Base-by-base conservation (phyloP, 1,140 invertebrate species). In the Drosophila paulistorum region DNA sequence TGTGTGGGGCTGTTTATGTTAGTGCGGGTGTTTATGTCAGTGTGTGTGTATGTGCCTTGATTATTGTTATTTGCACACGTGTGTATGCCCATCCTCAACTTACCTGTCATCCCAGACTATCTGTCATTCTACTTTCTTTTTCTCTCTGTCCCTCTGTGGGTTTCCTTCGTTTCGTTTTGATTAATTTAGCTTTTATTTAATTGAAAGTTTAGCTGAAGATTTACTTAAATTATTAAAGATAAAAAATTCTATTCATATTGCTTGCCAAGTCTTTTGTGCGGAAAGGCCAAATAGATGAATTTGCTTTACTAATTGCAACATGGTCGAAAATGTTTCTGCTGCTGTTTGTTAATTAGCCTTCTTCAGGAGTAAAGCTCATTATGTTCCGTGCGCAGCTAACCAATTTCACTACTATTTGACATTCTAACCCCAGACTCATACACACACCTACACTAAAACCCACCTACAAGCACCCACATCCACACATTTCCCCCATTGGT, bases 151-250 rank as follows among this genome's bases (percentile, higher is more conserved):
- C 10, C 48, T 64, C 45, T 42, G 23, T 42, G 61, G 72, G 48
- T 65, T 51, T 48, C 45, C 9, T 39, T 39, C 37, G 37, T 26
- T 26, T 39, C 54, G 48, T 62, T 87, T 82, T 86, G 82, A 87
- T 87, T 87, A 79, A 82, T 87, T 74, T 65, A 71, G 75, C 71
- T 82, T 82, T 81, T 77, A 87, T 86, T 82, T 87, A 87, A 86
- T 85, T 86, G 79, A 77, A 86, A 81, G 60, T 82, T 81, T 73
- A 66, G 68, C 65, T 68, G 57, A 37, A 65, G 81, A 78, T 78
- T 85, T 81, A 75, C 59, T 54, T 58, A 70, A 73, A 81, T 78
- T 77, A 77, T 45, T 39, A 51, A 61, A 65, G 17, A 51, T 23
- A 51, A 51, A 26, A 7, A 20, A 51, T 37, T 37, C 35, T 11